phyloP scores from a whole-genome alignment of 2,888 invertebrate species.

The Lathronympha strigana region DNA sequence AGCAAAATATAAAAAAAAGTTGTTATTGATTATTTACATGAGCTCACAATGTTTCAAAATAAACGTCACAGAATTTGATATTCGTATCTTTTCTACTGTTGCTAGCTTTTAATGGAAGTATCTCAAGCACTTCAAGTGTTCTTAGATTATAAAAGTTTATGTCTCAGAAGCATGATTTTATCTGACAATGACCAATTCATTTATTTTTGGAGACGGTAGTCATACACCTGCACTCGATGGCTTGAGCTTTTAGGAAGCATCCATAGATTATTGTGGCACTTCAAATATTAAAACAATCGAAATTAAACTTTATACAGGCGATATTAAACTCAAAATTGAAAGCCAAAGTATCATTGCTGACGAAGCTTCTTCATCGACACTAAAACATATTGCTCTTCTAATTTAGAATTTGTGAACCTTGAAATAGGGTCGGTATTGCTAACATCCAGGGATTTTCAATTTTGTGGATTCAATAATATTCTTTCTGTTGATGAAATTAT shows the following conservation, averaged over 20 bases:
- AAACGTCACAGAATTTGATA: background rate
- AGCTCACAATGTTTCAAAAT: background rate
- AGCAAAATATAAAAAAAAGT: too few species aligned
- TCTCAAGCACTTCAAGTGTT: slow-evolving; percentile 23
- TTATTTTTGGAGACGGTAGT: slow-evolving; percentile 82
- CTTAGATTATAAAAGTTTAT: slow-evolving; percentile 34
- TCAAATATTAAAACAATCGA: slow-evolving; percentile 53
- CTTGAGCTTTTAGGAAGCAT: slow-evolving; percentile 76
- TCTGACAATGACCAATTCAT: slow-evolving; percentile 78
- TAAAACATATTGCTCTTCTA: slow-evolving; percentile 49
- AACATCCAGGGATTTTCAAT: slow-evolving; percentile 47
- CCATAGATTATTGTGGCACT: slow-evolving; percentile 73
- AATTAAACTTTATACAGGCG: slow-evolving; percentile 47
- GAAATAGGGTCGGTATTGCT: slow-evolving; percentile 51
- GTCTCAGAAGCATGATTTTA: slow-evolving; percentile 61
- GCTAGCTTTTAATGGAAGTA: slow-evolving; percentile 3
- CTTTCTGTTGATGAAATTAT: slow-evolving; percentile 33
- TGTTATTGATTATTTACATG: too few species aligned
- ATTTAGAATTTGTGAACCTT: slow-evolving; percentile 50
- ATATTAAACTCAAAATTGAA: slow-evolving; percentile 45
- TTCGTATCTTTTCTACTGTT: background rate
- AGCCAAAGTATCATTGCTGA: slow-evolving; percentile 57
- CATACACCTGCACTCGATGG: slow-evolving; percentile 79
- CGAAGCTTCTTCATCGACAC: slow-evolving; percentile 64
- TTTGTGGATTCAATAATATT: slow-evolving; percentile 45